Base-by-base conservation (phyloP, 2,888 invertebrate genomes). In the Suillia variegata region DNA sequence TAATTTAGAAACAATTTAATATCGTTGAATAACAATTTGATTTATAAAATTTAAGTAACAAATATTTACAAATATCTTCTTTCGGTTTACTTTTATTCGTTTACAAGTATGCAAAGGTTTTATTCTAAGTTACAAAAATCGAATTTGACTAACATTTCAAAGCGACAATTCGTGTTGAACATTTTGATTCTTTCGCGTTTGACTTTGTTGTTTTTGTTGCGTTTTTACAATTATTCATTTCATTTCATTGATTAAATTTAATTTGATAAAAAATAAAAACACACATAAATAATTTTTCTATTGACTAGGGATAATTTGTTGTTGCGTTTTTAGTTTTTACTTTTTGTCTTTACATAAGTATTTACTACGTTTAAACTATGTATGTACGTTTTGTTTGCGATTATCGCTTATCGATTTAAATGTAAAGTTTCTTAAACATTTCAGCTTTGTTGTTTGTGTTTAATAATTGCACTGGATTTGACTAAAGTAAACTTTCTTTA, bases 351-450 rank as follows among this genome's bases (percentile, higher is more conserved):
- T 56, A 56, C 26, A n/a, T n/a, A n/a, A 56, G 26, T 78, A 78
- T 78, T 78, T 80, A 78, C 78, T 78, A 78, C 80, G 80, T 70
- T 69, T 69, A 76, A 72, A 77, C 74, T 74, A 69, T 75, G 66
- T 63, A 65, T 58, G 31, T 52, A 47, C 62, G 61, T 56, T 62
- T 48, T 61, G 54, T 49, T 20, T 48, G 4, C 18, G 12, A 17
- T 22, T 59, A n/a, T 56, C 33, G 38, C 56, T 17, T 8, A 58
- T 56, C 54, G 22, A 54, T 64, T 26, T 21, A 47, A 52, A 54
- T 59, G 59, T 50, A 63, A 59, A 59, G 65, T 58, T 58, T 60
- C 57, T 50, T 54, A 33, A 47, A 21, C 45, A 55, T 21, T 38
- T 57, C 55, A 31, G 52, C 31, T 53, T 49, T 54, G 56, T 59